Base-by-base conservation (phyloP, 2,888 invertebrate genomes). In the Shargacucullia verbasci region DNA sequence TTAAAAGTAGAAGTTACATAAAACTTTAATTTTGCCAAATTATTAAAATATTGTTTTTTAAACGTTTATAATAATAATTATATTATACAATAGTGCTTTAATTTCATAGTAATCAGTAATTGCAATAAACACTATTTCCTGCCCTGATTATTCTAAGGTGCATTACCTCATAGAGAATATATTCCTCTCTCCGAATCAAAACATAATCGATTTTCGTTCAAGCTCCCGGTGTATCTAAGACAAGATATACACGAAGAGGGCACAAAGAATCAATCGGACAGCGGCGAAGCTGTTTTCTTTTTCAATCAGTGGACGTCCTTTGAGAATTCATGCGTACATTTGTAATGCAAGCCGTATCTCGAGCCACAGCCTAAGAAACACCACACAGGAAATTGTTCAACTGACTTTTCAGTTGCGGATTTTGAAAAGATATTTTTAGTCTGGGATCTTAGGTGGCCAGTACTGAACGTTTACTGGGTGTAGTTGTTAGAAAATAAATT, bases 251-350 rank as follows among this genome's bases (percentile, higher is more conserved):
- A 78, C 72, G 79, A 69, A 68, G 80, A 80, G 84, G 84, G 85
- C 81, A 84, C 88, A 86, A 85, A 86, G 88, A 91, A 90, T 91
- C 91, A 91, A 91, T 90, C 88, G 88, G 87, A 88, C 88, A 85
- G 82, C 81, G 89, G 85, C 79, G 85, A 87, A 87, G 84, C 88
- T 91, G 91, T 92, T 92, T 91, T 90, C 90, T 90, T 91, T 92
- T 92, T 89, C 92, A 92, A 92, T 91, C 92, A 92, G 85, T 83
- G 83, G 78, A 80, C 82, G 81, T 89, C 91, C 88, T 88, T 77
- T 54, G 89, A 80, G 90, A 80, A 75, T 80, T 73, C 76, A 62
- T 72, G 73, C 73, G 68, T 80, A 83, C 80, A 86, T 76, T 81
- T 82, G 80, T 78, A 81, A 78, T 73, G 64, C 76, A 76, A 77